Evolutionary conservation across 1,140 invertebrate species (phyloP).

Genomic region (Psix sp.): DNA sequence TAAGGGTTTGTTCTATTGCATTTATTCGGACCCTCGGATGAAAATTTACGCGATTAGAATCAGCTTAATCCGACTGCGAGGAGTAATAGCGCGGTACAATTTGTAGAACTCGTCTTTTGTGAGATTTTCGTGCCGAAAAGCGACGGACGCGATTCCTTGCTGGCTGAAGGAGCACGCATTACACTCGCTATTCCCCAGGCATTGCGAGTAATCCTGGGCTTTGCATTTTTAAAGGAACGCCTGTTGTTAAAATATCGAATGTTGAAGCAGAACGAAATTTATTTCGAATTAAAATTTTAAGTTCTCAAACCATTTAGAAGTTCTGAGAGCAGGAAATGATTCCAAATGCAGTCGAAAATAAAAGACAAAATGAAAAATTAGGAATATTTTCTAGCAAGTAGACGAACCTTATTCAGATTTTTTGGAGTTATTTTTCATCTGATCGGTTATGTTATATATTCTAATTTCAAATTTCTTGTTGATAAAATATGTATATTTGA

Average conservation of each 20-base stretch:
- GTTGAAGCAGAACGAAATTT: conserved; percentile 41
- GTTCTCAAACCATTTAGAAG: conserved; percentile 30
- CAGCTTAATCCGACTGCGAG: conserved; percentile 51
- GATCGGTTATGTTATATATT: not conserved
- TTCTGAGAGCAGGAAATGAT: conserved; percentile 14
- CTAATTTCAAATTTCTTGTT: too few relatives aligned
- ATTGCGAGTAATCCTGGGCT: conserved; percentile 52
- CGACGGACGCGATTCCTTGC: conserved; percentile 34
- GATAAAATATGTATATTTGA: conserved; percentile 6
- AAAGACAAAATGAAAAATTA: not conserved
- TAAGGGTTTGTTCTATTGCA: too few relatives aligned
- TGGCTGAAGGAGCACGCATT: conserved; percentile 36
- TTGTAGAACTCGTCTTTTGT: conserved; percentile 55
- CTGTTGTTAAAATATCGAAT: conserved; percentile 59
- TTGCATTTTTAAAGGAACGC: conserved; percentile 58
- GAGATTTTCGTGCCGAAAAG: conserved; percentile 41
- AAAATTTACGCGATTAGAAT: conserved; percentile 55
- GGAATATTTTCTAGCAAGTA: too few relatives aligned
- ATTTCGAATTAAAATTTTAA: conserved; percentile 44
- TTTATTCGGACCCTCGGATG: conserved; percentile 29
- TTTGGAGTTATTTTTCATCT: too few relatives aligned
- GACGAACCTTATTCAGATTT: too few relatives aligned
- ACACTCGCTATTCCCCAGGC: conserved; percentile 42
- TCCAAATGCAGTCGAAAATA: not conserved
- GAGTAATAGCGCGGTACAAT: conserved; percentile 56